A percentile compares a stretch with the other conserved stretches of the same genome.
Conservation (phyloP, 2,797 vertebrate species). For the Pipistrellus kuhlii region DNA sequence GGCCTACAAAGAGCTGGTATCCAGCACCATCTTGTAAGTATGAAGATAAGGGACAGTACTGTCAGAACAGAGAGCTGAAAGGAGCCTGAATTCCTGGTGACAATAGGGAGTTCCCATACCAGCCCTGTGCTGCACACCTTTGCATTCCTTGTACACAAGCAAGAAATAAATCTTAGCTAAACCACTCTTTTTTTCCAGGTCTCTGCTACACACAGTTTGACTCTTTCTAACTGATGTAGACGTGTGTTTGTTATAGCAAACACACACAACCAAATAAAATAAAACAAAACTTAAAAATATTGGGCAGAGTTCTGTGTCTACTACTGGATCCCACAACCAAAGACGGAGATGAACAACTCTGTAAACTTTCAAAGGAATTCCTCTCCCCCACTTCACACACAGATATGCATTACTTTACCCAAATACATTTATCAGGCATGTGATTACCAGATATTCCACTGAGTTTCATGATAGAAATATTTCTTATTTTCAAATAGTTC, state of each 20-base stretch:
- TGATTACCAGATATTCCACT: slow-evolving; percentile 8
- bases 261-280: neutral
- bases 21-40: neutral
- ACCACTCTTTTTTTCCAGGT: neutral
- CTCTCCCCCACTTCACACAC: neutral
- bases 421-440: slow-evolving; percentile 31
- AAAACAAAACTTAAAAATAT: slow-evolving; percentile 24
- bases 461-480: slow-evolving; percentile 56
- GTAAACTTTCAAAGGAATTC: neutral
- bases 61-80: neutral
- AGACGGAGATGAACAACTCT: neutral
- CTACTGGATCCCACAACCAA: neutral
- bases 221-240: neutral
- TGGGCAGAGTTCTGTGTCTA: neutral
- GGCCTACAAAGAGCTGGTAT: neutral
- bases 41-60: neutral
- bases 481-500: slow-evolving; percentile 59
- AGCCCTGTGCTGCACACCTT: neutral
- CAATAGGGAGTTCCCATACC: neutral
- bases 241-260: neutral
- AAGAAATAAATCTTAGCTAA: slow-evolving; percentile 18
- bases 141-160: neutral
- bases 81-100: neutral
- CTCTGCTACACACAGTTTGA: neutral
- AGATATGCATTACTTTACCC: neutral